A percentile compares a stretch with the other conserved stretches of the same genome.
phyloP scores from a whole-genome alignment of 2,888 invertebrate genomes.

The Lithophane ornitopus region DNA sequence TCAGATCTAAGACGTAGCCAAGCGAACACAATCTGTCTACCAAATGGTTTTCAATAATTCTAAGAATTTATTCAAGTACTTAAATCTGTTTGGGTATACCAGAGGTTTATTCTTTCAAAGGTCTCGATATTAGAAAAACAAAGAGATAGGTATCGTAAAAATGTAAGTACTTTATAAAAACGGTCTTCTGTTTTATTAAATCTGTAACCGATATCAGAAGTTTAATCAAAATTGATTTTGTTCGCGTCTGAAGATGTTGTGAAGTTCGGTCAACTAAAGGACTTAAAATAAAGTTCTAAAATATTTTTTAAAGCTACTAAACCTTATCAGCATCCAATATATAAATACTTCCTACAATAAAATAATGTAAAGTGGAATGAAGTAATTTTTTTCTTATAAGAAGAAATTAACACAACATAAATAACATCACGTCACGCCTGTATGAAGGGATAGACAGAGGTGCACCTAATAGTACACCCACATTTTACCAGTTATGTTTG shows the following conservation, averaged over 20 bases:
- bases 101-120: conserved; percentile 22
- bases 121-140: neutral
- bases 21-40: conserved; percentile 5
- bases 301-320: neutral
- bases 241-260: conserved; percentile 7
- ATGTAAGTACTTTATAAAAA: conserved; percentile 6
- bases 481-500: no score
- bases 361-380: neutral
- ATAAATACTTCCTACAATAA: neutral
- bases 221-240: conserved; percentile 26
- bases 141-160: neutral
- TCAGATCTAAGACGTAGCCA: neutral
- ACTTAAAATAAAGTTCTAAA: conserved; percentile 16
- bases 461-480: no score
- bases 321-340: neutral
- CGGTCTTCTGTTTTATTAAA: conserved; percentile 2
- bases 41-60: conserved; percentile 8
- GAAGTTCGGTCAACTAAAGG: conserved; percentile 4
- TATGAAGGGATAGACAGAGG: no score
- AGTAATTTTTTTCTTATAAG: neutral
- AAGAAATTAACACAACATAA: neutral
- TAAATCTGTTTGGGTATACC: neutral
- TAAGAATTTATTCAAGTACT: neutral
- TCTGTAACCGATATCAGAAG: conserved; percentile 19
- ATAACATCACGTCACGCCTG: no score